phyloP scores from a whole-genome alignment of 2,888 invertebrate genomes.

The Drosophila tripunctata region DNA sequence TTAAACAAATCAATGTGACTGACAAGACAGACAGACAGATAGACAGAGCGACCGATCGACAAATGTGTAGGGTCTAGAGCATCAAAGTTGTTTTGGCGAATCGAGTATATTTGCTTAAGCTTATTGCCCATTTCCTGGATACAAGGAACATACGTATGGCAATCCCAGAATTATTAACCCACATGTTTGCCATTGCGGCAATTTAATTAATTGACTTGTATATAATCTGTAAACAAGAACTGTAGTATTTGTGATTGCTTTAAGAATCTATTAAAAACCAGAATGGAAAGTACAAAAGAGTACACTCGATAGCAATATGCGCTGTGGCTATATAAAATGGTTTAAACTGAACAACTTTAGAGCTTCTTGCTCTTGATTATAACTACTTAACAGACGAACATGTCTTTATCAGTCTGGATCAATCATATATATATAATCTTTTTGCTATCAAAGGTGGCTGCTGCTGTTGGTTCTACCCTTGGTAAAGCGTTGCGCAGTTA shows the following conservation, averaged over 20 bases:
- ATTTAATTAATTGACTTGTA: background rate
- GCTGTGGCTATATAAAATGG: too few species aligned
- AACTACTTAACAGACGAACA: too few species aligned
- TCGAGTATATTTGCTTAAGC: conserved; percentile 3
- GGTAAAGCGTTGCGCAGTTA: background rate
- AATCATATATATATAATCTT: too few species aligned
- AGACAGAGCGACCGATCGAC: background rate
- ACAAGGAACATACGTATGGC: background rate
- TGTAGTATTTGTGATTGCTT: background rate
- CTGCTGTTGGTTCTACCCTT: too few species aligned
- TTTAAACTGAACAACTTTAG: too few species aligned
- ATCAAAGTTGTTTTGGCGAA: background rate
- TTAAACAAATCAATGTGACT: conserved; percentile 1
- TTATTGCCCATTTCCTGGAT: conserved; percentile 4
- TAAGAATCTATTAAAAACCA: background rate
- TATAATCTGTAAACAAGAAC: background rate
- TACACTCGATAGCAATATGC: background rate
- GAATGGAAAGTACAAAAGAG: background rate
- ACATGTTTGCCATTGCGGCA: background rate
- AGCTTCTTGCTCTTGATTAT: too few species aligned
- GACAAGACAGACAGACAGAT: background rate
- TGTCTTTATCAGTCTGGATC: too few species aligned
- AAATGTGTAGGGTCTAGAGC: background rate
- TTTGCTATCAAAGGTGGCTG: too few species aligned
- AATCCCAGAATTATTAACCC: background rate